Evolutionary conservation across 2,113 vertebrate species (phyloP).

Genomic region (Phainopepla nitens): DNA sequence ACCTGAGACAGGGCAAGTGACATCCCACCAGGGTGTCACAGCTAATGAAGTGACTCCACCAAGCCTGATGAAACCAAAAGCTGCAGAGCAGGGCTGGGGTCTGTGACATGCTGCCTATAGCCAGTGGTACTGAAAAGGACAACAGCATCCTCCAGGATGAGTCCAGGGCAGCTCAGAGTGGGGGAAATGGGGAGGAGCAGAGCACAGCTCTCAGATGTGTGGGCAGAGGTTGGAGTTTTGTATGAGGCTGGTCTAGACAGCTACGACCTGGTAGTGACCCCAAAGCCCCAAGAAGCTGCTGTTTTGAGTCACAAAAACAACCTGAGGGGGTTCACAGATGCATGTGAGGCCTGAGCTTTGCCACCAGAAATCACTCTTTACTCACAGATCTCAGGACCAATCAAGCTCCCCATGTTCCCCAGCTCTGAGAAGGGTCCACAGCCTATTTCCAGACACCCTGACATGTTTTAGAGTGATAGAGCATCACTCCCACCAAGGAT

Average conservation of each 20-base stretch:
- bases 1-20: background rate
- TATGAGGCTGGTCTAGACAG: background rate
- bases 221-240: background rate
- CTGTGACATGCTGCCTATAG: background rate
- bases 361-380: fast-evolving
- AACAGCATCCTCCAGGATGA: background rate
- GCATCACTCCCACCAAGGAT: background rate
- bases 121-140: background rate
- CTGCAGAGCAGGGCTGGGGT: background rate
- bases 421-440: background rate
- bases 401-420: background rate
- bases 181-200: background rate
- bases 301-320: background rate
- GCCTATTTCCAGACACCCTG: fast-evolving
- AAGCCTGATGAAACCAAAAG: background rate
- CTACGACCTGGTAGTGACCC: background rate
- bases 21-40: fast-evolving
- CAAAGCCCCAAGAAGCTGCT: background rate
- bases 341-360: background rate
- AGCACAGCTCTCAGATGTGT: background rate
- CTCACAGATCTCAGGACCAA: background rate
- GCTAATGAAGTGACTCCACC: background rate
- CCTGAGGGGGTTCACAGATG: background rate
- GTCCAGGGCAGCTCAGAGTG: background rate
- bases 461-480: background rate